Conservation (phyloP, 2,113 vertebrate genomes). For the Meriones unguiculatus region DNA sequence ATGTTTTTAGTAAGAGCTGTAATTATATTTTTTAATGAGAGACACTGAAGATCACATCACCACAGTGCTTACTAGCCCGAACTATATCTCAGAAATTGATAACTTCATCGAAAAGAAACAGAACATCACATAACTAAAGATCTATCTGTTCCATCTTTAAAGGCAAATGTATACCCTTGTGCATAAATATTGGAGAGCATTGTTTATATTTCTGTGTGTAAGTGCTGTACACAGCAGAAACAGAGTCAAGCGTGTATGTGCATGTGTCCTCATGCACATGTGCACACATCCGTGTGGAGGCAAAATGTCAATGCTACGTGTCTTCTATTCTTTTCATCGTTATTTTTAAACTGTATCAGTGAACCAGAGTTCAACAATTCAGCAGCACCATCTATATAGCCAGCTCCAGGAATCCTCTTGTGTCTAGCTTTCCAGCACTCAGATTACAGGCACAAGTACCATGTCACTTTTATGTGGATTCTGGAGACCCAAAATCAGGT, state of each 20-base stretch:
- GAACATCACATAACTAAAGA: not conserved
- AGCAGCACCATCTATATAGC: not conserved
- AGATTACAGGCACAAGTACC: not conserved
- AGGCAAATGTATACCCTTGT: not conserved
- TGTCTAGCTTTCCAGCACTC: not conserved
- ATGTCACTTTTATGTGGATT: not conserved
- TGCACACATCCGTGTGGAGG: not conserved
- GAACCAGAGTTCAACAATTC: not conserved
- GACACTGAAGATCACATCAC: not conserved
- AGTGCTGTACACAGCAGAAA: not conserved
- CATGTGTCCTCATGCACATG: not conserved
- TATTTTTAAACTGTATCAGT: not conserved
- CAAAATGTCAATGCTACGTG: not conserved
- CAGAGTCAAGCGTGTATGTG: not conserved
- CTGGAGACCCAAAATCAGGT: not conserved
- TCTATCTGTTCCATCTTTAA: not conserved
- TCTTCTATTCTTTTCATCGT: not conserved
- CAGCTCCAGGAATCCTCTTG: no score
- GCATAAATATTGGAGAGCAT: not conserved
- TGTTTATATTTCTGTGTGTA: not conserved
- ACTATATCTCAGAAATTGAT: not conserved
- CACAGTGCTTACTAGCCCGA: not conserved
- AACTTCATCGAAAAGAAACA: not conserved
- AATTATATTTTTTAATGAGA: constrained; percentile 13
- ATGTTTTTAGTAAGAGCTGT: not conserved